Evolutionary conservation across 2,797 vertebrate genomes (phyloP).

Genomic region (Sebastiscus albofasciatus): DNA sequence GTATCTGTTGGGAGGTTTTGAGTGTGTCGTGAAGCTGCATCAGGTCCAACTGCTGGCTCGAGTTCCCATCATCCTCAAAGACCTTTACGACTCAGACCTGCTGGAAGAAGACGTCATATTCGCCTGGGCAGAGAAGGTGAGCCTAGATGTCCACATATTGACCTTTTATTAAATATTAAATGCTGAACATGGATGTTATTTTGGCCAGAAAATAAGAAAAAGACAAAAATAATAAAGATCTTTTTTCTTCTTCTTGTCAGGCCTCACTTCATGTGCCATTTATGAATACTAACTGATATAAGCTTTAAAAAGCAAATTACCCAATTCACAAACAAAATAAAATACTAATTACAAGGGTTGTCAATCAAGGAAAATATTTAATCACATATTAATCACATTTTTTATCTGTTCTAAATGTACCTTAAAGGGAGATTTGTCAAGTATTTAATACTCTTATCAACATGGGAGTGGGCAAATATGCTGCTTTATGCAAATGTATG

Average conservation of each 20-base stretch:
- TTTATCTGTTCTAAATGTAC: no score
- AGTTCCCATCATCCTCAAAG: slow-evolving; percentile 95
- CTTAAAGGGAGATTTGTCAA: no score
- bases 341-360: no score
- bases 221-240: not conserved
- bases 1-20: slow-evolving; percentile 94
- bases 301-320: not conserved
- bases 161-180: not conserved
- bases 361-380: no score
- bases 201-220: not conserved
- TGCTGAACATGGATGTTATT: not conserved
- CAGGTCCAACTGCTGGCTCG: slow-evolving; percentile 92
- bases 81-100: slow-evolving; percentile 95
- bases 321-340: no score
- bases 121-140: slow-evolving; percentile 96
- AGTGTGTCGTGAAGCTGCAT: slow-evolving; percentile 96
- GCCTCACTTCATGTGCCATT: not conserved
- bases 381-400: no score
- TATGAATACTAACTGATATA: not conserved
- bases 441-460: no score
- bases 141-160: not conserved
- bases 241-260: not conserved
- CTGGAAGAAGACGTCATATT: slow-evolving; percentile 97
- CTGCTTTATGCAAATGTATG: no score
- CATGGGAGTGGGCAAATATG: no score